phyloP scores from a whole-genome alignment of 2,113 vertebrate genomes.

The Ivindomyrus marchei region DNA sequence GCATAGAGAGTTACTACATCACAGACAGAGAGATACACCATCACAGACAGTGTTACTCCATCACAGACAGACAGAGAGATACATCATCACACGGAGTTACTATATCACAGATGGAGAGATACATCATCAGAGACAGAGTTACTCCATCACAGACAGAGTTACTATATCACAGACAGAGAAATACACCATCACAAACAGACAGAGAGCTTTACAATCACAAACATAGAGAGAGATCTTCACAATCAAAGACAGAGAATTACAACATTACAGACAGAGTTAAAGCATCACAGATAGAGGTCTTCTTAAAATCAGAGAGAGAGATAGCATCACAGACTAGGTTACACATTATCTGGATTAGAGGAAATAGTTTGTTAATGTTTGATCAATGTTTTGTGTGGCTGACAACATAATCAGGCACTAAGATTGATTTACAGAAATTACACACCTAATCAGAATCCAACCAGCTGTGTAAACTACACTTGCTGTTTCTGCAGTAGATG shows the following conservation, averaged over 20 bases:
- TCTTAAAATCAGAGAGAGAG: background rate
- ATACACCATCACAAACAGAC: too few relatives aligned
- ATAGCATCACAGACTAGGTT: background rate
- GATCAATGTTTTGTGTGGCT: background rate
- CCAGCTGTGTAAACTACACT: background rate
- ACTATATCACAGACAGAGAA: background rate
- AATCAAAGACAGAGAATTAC: background rate
- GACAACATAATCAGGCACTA: background rate
- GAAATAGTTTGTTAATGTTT: background rate
- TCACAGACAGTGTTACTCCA: too few relatives aligned
- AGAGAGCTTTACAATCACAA: background rate
- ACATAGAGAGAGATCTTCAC: background rate
- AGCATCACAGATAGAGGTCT: background rate
- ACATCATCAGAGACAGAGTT: background rate
- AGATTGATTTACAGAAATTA: background rate
- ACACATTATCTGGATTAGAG: background rate
- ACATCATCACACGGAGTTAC: background rate
- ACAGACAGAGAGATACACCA: too few relatives aligned
- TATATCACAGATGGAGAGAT: background rate
- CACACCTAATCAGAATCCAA: background rate
- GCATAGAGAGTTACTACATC: too few relatives aligned
- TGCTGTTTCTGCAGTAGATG: background rate
- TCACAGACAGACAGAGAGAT: too few relatives aligned
- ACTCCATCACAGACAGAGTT: background rate
- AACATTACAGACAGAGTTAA: background rate